Conservation (phyloP, 2,797 vertebrate genomes). For the Hydrocynus forskahlii region DNA sequence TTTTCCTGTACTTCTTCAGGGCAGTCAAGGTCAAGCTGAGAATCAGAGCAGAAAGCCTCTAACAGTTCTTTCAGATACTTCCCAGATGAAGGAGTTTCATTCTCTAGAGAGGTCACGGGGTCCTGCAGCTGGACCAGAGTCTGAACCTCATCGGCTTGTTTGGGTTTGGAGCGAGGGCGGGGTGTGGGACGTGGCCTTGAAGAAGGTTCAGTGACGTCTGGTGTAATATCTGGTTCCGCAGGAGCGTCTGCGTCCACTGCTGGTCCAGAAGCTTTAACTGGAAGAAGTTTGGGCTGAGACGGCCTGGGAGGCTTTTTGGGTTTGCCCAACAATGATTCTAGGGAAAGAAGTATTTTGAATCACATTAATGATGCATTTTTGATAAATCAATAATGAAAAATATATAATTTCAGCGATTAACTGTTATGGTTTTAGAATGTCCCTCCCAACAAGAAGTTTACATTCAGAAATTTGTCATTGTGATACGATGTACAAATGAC, state of each 20-base stretch:
- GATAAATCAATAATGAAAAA: too few relatives aligned
- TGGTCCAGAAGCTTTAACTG: conserved; percentile 11
- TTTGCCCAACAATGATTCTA: conserved; percentile 60
- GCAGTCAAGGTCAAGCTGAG: conserved; percentile 43
- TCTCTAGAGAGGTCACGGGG: conserved; percentile 18
- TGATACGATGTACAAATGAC: too few relatives aligned
- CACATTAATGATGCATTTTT: neutral
- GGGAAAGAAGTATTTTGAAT: neutral
- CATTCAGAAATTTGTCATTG: too few relatives aligned
- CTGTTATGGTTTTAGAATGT: too few relatives aligned
- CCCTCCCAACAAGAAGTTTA: too few relatives aligned
- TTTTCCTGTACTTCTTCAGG: conserved; percentile 37
- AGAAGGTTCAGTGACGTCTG: conserved; percentile 49
- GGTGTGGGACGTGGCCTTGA: conserved; percentile 80
- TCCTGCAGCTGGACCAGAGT: conserved; percentile 65
- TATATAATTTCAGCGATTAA: too few relatives aligned
- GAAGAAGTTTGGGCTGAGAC: conserved; percentile 59
- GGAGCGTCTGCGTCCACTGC: neutral
- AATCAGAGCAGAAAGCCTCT: conserved; percentile 64
- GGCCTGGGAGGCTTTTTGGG: conserved; percentile 84
- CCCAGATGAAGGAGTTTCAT: conserved; percentile 44
- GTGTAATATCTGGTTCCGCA: neutral
- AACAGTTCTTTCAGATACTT: conserved; percentile 71
- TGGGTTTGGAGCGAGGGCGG: conserved; percentile 86
- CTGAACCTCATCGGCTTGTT: conserved; percentile 71